phyloP scores from a whole-genome alignment of 2,113 vertebrate genomes.

The Microtus montanus region DNA sequence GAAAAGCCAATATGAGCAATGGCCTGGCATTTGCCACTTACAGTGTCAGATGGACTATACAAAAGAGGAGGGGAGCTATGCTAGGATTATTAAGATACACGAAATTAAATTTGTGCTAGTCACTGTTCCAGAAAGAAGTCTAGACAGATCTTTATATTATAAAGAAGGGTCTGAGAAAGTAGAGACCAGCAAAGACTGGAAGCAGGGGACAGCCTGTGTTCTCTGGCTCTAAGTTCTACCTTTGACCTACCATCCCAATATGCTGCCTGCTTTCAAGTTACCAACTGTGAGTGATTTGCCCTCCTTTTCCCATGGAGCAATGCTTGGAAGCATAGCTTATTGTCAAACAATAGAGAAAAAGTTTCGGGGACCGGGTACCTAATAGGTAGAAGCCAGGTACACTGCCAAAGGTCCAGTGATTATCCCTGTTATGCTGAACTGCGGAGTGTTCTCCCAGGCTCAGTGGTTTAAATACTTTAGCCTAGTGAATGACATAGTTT shows the following conservation, averaged over 20 bases:
- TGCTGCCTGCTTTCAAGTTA: neutral
- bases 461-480: neutral
- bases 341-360: neutral
- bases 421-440: too few species aligned
- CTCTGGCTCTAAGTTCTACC: neutral
- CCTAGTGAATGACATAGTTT: neutral
- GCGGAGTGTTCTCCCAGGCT: neutral
- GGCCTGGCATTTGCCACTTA: neutral
- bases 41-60: neutral
- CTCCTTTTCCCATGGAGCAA: neutral
- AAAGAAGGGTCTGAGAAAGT: neutral
- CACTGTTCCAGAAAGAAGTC: neutral
- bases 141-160: neutral
- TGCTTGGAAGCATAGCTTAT: neutral
- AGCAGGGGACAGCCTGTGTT: neutral
- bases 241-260: neutral
- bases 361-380: neutral
- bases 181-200: rapidly evolving
- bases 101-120: neutral
- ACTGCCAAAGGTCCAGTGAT: neutral
- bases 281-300: neutral
- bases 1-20: neutral
- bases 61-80: neutral
- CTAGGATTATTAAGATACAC: neutral
- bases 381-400: neutral